Base-by-base conservation (phyloP, 2,888 invertebrate genomes). In the Rhingia campestris region DNA sequence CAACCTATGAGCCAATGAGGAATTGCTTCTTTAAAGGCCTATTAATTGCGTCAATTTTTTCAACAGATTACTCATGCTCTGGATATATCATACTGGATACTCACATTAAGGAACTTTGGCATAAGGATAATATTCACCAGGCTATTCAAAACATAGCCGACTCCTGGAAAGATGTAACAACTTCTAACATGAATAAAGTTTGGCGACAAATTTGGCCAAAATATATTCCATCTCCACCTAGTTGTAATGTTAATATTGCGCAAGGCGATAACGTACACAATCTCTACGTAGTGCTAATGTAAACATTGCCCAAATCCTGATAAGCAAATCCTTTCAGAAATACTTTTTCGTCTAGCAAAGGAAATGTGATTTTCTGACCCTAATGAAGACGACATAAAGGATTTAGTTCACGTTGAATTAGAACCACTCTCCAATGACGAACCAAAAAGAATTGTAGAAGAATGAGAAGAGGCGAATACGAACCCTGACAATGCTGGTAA, bases 71-170 rank as follows among this genome's bases (percentile, higher is more conserved):
- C 51, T 41, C 30, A 32, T 51, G 51, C 30, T 51, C 14, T 63
- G 14, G 35, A 51, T 10, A 47, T 4, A n/a, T 49, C 63, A 0
- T 10, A 54, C 43, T 43, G 9, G 32, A 49, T 7, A 6, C n/a
- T n/a, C 6, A 22, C 22, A 33, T 51, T 30, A 51, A 64, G 61
- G 45, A 45, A 61, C 33, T 61, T 63, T 63, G 47, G 45, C 61
- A 45, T 9, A 45, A 33, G 32, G 45, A 33, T 33, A 61, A 45
- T 35, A 45, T 61, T 61, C 49, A 63, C 14, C 49, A 63, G 14
- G 49, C 63, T 49, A 35, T 63, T 37, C n/a, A 49, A 63, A 63
- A 37, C 41, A 41, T 53, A 67, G 43, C 43, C 33, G 54, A 67
- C 53, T 32, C 53, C 43, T 66, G 66, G 53, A 32, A 54, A 43